Conservation (phyloP, 1,140 invertebrate species). For the Bombyx mandarina region DNA sequence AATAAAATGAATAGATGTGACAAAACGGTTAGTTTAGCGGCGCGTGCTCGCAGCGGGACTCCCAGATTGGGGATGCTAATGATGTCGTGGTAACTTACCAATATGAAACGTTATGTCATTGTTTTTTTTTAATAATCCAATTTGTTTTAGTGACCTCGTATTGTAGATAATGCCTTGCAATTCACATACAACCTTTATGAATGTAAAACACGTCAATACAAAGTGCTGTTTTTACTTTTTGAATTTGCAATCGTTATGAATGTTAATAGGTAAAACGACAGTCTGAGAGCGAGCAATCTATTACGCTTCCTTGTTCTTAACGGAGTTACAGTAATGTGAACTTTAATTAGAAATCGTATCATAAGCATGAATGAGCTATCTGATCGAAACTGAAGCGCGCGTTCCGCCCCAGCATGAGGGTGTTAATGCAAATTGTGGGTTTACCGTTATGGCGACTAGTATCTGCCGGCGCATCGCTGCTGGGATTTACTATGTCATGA, state of each 20-base stretch:
- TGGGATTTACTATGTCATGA: constrained; percentile 29
- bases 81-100: not conserved
- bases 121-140: no score
- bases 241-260: no score
- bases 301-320: no score
- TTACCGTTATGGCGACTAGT: constrained; percentile 35
- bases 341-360: not conserved
- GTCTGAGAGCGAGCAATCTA: no score
- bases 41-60: constrained; percentile 50
- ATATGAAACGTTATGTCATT: no score
- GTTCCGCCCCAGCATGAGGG: constrained; percentile 15
- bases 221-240: no score
- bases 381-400: constrained; percentile 8
- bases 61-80: constrained; percentile 1
- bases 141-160: no score
- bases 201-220: no score
- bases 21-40: constrained; percentile 37
- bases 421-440: constrained; percentile 43
- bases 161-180: no score
- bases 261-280: no score
- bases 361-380: constrained; percentile 1
- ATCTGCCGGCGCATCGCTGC: constrained; percentile 25
- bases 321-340: no score
- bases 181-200: no score
- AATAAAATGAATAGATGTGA: constrained; percentile 39